Conservation (phyloP, 2,888 invertebrate species). For the Leptopilina syphax region DNA sequence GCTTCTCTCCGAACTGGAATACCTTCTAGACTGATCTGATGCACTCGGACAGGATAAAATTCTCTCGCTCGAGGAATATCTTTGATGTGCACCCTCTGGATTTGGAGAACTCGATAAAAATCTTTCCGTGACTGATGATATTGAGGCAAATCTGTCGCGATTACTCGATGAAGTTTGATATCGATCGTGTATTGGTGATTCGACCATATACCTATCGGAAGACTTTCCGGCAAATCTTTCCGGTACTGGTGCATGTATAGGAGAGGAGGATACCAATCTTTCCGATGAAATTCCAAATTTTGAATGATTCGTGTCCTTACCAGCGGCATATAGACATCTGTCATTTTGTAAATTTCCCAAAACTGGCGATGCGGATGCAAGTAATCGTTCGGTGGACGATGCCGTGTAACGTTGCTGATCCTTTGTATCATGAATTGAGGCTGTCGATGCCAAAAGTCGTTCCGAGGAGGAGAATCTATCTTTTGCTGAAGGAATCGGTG, state of each 20-base stretch:
- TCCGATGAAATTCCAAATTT: slow-evolving; percentile 68
- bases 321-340: slow-evolving; percentile 54
- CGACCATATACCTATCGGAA: slow-evolving; percentile 62
- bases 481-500: slow-evolving; percentile 72
- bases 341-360: slow-evolving; percentile 63
- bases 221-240: slow-evolving; percentile 69
- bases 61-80: slow-evolving; percentile 70
- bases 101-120: slow-evolving; percentile 70
- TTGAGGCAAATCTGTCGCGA: slow-evolving; percentile 65
- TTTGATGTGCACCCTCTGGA: slow-evolving; percentile 67
- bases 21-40: slow-evolving; percentile 55
- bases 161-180: slow-evolving; percentile 60
- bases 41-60: slow-evolving; percentile 51
- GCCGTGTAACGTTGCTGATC: slow-evolving; percentile 68
- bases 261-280: slow-evolving; percentile 69
- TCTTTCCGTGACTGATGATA: slow-evolving; percentile 63
- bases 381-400: slow-evolving; percentile 63
- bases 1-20: slow-evolving; percentile 62
- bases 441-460: slow-evolving; percentile 77
- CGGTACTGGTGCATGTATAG: slow-evolving; percentile 71
- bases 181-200: slow-evolving; percentile 65
- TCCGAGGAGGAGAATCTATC: slow-evolving; percentile 78
- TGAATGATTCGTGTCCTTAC: slow-evolving; percentile 61
- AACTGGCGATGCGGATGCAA: slow-evolving; percentile 74
- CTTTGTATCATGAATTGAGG: slow-evolving; percentile 60